Conservation (phyloP, 1,140 invertebrate genomes). For the Condylostylus longicornis region DNA sequence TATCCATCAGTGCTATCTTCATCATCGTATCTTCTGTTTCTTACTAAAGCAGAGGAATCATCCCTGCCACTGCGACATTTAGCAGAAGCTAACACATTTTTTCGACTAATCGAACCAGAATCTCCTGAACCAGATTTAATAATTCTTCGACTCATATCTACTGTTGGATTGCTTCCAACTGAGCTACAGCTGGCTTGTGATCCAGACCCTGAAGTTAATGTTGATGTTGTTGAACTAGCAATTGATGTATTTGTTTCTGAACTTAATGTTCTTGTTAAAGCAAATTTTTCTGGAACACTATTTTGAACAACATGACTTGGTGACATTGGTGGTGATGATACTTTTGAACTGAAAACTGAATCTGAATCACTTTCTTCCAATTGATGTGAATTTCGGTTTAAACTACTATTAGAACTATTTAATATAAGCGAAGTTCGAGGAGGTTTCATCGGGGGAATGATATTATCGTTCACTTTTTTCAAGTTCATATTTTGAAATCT, state of each 20-base stretch:
- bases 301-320: slow-evolving; percentile 19
- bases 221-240: slow-evolving; percentile 44
- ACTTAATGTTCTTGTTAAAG: slow-evolving; percentile 38
- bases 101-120: slow-evolving; percentile 52
- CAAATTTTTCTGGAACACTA: slow-evolving; percentile 35
- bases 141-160: slow-evolving; percentile 43
- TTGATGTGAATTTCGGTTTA: too few relatives aligned
- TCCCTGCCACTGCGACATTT: slow-evolving; percentile 64
- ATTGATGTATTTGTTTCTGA: slow-evolving; percentile 46
- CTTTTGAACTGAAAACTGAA: slow-evolving; percentile 66
- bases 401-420: too few relatives aligned
- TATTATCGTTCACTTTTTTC: slow-evolving; percentile 4
- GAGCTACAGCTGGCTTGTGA: slow-evolving; percentile 51
- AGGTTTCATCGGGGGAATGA: slow-evolving; percentile 26
- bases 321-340: slow-evolving; percentile 21
- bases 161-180: slow-evolving; percentile 40
- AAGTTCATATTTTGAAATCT: background rate
- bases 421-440: slow-evolving; percentile 26
- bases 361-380: slow-evolving; percentile 69
- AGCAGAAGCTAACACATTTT: slow-evolving; percentile 74
- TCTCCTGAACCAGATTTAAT: slow-evolving; percentile 56
- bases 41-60: slow-evolving; percentile 16
- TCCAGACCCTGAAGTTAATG: slow-evolving; percentile 42
- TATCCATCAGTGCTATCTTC: slow-evolving; percentile 27
- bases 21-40: slow-evolving; percentile 16